phyloP scores from a whole-genome alignment of 2,888 invertebrate genomes.

The Acholoe squamosa region DNA sequence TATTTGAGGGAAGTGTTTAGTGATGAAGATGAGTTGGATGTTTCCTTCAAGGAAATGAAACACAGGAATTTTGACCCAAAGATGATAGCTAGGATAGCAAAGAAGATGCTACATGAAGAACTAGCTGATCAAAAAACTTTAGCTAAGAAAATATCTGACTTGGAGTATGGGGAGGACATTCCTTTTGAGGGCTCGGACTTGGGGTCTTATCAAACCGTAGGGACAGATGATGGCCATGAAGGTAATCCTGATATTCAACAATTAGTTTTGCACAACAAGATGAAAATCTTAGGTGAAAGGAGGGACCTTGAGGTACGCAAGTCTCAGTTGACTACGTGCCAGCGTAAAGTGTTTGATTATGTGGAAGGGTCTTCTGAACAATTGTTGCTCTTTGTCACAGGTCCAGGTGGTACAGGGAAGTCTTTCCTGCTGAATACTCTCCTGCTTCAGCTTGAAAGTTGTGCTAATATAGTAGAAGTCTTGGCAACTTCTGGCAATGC shows the following conservation, averaged over 20 bases:
- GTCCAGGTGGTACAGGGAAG: too few relatives aligned
- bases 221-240: too few relatives aligned
- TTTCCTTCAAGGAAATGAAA: too few relatives aligned
- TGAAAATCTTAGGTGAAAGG: not conserved
- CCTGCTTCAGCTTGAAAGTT: not conserved
- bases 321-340: not conserved
- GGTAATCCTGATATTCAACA: not conserved
- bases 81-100: constrained; percentile 27
- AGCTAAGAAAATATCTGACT: not conserved
- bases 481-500: too few relatives aligned
- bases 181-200: constrained; percentile 37
- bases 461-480: constrained; percentile 38
- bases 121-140: not conserved
- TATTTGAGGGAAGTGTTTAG: too few relatives aligned
- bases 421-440: not conserved
- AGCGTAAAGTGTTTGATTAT: not conserved
- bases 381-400: not conserved
- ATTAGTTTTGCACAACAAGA: not conserved
- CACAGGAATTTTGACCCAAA: too few relatives aligned
- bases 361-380: not conserved
- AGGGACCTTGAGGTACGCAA: not conserved
- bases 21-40: too few relatives aligned
- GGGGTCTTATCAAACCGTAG: too few relatives aligned
- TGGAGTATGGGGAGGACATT: constrained; percentile 34
- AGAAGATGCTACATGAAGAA: constrained; percentile 37